Evolutionary conservation across 2,888 invertebrate genomes (phyloP).

Genomic region (Lobophora halterata): DNA sequence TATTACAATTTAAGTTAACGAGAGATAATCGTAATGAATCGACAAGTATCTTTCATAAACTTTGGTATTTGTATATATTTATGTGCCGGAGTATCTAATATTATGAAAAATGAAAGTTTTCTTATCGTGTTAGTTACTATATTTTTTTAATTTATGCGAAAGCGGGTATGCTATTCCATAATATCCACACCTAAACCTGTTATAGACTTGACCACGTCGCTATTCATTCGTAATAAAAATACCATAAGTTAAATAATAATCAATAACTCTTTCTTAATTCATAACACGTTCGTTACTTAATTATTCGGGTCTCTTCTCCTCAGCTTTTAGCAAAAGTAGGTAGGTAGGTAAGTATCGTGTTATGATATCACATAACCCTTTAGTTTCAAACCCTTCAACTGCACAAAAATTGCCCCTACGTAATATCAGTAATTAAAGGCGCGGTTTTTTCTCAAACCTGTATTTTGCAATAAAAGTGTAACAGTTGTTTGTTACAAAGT

Average conservation of each 20-base stretch:
- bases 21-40: too few relatives aligned
- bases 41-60: too few relatives aligned
- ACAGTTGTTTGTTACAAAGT: too few relatives aligned
- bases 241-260: conserved; percentile 18
- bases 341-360: conserved; percentile 26
- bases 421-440: conserved; percentile 62
- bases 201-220: background rate
- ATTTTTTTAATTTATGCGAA: conserved; percentile 3
- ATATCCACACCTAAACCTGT: conserved; percentile 13
- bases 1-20: too few relatives aligned
- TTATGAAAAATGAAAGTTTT: conserved; percentile 14
- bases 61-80: too few relatives aligned
- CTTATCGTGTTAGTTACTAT: too few relatives aligned
- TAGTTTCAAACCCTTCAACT: conserved; percentile 52
- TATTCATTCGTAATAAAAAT: conserved; percentile 6
- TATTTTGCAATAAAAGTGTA: conserved; percentile 41
- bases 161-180: conserved; percentile 9
- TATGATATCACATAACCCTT: conserved; percentile 42
- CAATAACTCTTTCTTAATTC: conserved; percentile 23
- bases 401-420: conserved; percentile 59
- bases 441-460: conserved; percentile 53
- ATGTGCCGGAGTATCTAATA: too few relatives aligned
- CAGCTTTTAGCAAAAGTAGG: conserved; percentile 26
- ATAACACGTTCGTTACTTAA: conserved; percentile 24
- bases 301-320: conserved; percentile 14